Base-by-base conservation (phyloP, 1,140 invertebrate species). In the Tribolium castaneum region DNA sequence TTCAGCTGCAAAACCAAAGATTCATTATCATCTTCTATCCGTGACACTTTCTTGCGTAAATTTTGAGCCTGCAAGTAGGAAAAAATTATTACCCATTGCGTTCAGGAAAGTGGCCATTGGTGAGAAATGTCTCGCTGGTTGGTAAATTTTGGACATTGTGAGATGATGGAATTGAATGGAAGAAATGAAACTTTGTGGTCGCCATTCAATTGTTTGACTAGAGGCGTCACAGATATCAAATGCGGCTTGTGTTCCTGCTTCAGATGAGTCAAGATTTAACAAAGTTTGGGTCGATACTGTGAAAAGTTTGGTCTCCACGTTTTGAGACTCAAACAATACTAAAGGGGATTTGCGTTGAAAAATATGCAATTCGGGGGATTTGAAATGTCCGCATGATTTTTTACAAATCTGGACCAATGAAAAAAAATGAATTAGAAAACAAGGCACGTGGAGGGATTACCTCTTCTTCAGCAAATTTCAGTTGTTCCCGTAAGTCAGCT, bases 1-100 rank as follows among this genome's bases (percentile, higher is more conserved):
- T 97, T 96, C 84, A 98, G 91, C 90, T 97, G 96, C 88, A 96
- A 90, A 86, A 94, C 92, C 87, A 98, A 90, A 75, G 94, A 95
- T 88, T 98, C 96, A 90, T 97, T 97, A 90, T 98, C 96, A 87
- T 97, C 95, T 89, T 98, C 96, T 84, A 97, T 91, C 79, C 95
- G 91, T 79, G 93, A 92, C 80, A 94, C 90, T 89, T 96, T 96
- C 90, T 94, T 96, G 86, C 95, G 90, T 84, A 96, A 91, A 86
- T 92, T 94, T 90, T 93, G 90, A 84, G 92, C 92, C 93, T 94
- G 91, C 87, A 92, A 89, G 87, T 84, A 77, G 86, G 75, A 81
- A 78, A 56, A 80, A 80, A 71, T 19, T 80, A 85, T 85, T 84
- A 80, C 80, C 82, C 77, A 83, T 80, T 19, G 74, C 66, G 6